phyloP scores from a whole-genome alignment of 2,113 vertebrate species.

The Phalacrocorax carbo region DNA sequence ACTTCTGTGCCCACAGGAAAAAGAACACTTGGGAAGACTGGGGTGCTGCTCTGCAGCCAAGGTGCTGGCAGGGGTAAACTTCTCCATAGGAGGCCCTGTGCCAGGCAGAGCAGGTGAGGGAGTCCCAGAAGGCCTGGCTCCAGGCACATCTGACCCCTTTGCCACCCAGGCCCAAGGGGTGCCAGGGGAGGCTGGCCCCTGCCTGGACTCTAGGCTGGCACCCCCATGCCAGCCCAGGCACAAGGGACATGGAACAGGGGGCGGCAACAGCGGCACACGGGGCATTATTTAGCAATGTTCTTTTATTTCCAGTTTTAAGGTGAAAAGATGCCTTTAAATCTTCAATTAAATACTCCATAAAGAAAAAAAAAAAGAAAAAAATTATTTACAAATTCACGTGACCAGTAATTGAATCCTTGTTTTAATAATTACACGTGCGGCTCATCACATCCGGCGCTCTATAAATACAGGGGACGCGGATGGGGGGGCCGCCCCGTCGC shows the following conservation, averaged over 20 bases:
- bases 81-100: no score
- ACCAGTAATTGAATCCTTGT: constrained; percentile 81
- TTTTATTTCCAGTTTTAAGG: constrained; percentile 86
- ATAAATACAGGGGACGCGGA: constrained; percentile 84
- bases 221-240: background rate
- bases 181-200: background rate
- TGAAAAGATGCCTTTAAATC: constrained; percentile 88
- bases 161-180: background rate
- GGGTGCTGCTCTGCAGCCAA: background rate
- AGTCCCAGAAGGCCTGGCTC: background rate
- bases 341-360: constrained; percentile 94
- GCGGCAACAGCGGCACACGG: constrained; percentile 57
- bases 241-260: background rate
- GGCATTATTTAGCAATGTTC: constrained; percentile 72
- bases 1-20: background rate
- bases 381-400: constrained; percentile 88
- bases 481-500: constrained; percentile 39
- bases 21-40: rapidly evolving
- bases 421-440: constrained; percentile 84
- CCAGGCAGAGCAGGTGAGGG: rapidly evolving
- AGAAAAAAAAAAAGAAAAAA: constrained; percentile 77
- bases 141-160: background rate
- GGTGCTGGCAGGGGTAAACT: background rate
- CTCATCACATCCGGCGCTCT: constrained; percentile 80
- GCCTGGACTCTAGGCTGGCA: background rate